Conservation (phyloP, 30 jellyfish, hydroid and myxozoan species). For the Pseudorhiza aurosa region DNA sequence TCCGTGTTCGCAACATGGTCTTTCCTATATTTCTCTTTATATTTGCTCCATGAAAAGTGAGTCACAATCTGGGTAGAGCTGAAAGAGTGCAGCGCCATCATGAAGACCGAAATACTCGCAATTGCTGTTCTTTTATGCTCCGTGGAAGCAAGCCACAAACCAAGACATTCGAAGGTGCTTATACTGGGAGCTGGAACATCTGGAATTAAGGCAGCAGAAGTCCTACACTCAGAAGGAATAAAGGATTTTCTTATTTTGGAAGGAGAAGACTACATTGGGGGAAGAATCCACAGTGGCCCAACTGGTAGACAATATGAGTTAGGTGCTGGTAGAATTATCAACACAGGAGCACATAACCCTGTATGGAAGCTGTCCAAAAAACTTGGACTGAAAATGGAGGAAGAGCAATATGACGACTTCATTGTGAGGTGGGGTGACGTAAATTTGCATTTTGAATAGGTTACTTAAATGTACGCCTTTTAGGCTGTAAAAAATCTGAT, state of each 20-base stretch:
- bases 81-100: not conserved
- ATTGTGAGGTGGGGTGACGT: slow-evolving; percentile 45
- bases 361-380: slow-evolving; percentile 57
- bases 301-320: slow-evolving; percentile 35
- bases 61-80: too few relatives aligned
- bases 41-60: too few relatives aligned
- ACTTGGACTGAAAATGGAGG: slow-evolving; percentile 32
- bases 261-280: slow-evolving; percentile 69
- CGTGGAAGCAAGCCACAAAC: not conserved
- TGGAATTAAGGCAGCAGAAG: slow-evolving; percentile 74
- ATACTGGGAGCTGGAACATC: slow-evolving; percentile 83
- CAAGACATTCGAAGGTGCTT: slow-evolving; percentile 52
- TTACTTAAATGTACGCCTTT: not conserved
- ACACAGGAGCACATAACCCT: slow-evolving; percentile 35
- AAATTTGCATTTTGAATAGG: not conserved
- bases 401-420: slow-evolving; percentile 59
- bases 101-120: not conserved
- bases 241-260: slow-evolving; percentile 67
- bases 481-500: too few relatives aligned
- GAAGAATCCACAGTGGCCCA: slow-evolving; percentile 48
- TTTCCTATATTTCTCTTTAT: too few relatives aligned
- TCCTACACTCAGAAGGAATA: slow-evolving; percentile 43
- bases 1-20: too few relatives aligned
- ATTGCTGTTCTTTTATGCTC: not conserved
- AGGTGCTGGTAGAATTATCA: slow-evolving; percentile 70